Base-by-base conservation (phyloP, 2,797 vertebrate genomes). In the Melanotaenia parkinsoni region DNA sequence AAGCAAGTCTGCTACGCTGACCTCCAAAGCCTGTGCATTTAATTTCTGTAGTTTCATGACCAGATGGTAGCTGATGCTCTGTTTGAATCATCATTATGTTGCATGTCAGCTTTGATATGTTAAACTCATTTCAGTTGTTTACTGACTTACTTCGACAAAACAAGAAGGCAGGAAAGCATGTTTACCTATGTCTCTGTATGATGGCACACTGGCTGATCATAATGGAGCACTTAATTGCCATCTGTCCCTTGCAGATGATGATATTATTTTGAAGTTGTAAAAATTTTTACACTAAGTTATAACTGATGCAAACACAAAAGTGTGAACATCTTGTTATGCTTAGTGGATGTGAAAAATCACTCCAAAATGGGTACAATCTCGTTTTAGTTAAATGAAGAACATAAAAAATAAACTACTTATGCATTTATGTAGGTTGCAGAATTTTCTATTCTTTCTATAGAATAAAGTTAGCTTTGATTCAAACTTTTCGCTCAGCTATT, bases 401-500 rank as follows among this genome's bases (percentile, higher is more conserved):
- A 59, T 47, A 20, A 63, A 33, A 69, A 82, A 26, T 16, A 18
- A 37, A 43, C 12, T 10, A 10, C 2, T 45, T 1, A 20, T 45
- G 43, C 43, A 45, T 45, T 18, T 20, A 45, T 37, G 16, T 63
- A 18, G 51, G 58, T 63, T 40, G 16, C 12, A 20, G 43, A 45
- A 8, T 47, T 47, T 47, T 47, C 43, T 20, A 5, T 47, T 47
- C 43, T 47, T 18, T 14, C 47, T 35, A 57, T 3, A 10, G 5
- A 10, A 11, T 5, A 37, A 28, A 24, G 7, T 35, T 40, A 14
- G 13, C 76, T 62, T 77, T 26, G 20, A 63, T 70, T 83, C 50
- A 54, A 87, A 90, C 82, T 88, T 89, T 80, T 45, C 66, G 58
- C 63, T 79, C 82, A 77, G 80, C 72, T 71, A 72, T 69, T 91